Conservation (phyloP, 1,140 invertebrate genomes). For the Carposina sasakii region DNA sequence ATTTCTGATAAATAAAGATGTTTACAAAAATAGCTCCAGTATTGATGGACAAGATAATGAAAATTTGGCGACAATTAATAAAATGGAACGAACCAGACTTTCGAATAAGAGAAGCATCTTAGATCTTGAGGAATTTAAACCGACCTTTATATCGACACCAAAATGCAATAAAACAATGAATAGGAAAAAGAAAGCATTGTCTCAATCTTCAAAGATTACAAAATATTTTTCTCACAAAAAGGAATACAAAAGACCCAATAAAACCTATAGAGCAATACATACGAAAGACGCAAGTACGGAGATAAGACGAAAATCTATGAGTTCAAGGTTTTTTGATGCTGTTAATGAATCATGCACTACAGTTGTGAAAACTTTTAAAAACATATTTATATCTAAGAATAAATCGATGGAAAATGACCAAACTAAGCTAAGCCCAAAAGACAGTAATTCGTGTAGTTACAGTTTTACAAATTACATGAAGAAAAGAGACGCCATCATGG, state of each 20-base stretch:
- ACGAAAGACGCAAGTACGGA: conserved; percentile 7
- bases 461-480: conserved; percentile 53
- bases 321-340: conserved; percentile 37
- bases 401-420: conserved; percentile 1
- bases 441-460: conserved; percentile 23
- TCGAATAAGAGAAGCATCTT: not conserved
- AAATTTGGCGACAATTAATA: no score
- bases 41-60: no score
- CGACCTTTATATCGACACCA: conserved; percentile 36
- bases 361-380: conserved; percentile 43
- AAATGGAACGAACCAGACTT: no score
- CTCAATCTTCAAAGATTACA: not conserved
- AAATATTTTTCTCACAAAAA: not conserved
- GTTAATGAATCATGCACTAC: conserved; percentile 52
- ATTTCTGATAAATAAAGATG: conserved; percentile 22
- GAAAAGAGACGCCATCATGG: conserved; percentile 32
- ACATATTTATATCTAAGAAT: conserved; percentile 39
- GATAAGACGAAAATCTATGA: conserved; percentile 30
- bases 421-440: conserved; percentile 7
- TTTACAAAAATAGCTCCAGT: no score
- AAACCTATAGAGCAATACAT: conserved; percentile 10
- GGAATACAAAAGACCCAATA: conserved; percentile 16
- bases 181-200: not conserved
- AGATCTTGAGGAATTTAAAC: conserved; percentile 26
- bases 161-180: conserved; percentile 14